A percentile compares a stretch with the other conserved stretches of the same genome.
Conservation (phyloP, 2,888 invertebrate species). For the Bruchidius siliquastri region DNA sequence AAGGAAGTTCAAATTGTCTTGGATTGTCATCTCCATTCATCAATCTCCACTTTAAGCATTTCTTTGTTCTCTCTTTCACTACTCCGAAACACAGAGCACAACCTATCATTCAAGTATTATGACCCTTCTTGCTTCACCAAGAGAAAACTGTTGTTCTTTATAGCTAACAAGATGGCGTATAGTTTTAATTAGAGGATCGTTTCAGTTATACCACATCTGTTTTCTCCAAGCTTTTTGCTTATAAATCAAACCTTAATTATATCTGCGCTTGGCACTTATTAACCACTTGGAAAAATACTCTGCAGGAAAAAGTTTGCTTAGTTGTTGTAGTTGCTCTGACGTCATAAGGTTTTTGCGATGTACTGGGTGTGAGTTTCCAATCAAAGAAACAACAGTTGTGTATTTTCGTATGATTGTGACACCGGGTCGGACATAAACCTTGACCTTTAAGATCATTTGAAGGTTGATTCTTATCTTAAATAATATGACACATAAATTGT, state of each 20-base stretch:
- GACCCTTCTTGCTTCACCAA: neutral
- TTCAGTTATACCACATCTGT: neutral
- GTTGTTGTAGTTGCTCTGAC: neutral
- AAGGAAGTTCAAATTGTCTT: too few relatives aligned
- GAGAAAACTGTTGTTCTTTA: neutral
- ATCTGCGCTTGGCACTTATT: neutral
- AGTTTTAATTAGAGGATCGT: neutral
- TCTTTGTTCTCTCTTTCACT: neutral
- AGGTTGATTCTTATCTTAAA: too few relatives aligned
- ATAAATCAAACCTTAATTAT: neutral
- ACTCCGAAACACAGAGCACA: neutral
- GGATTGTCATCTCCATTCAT: neutral
- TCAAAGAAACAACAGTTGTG: too few relatives aligned
- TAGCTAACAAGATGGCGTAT: neutral
- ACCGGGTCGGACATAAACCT: too few relatives aligned
- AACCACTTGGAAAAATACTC: neutral
- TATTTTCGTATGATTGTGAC: too few relatives aligned
- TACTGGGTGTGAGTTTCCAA: neutral
- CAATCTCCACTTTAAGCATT: neutral
- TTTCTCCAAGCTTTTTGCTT: neutral
- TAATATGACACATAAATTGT: too few relatives aligned
- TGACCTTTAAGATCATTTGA: too few relatives aligned
- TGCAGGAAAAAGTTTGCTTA: neutral
- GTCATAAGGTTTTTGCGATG: neutral
- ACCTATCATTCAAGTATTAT: neutral